A percentile compares a stretch with the other conserved stretches of the same genome.
phyloP scores from a whole-genome alignment of 1,140 invertebrate genomes.

The Globodera ellingtonae region DNA sequence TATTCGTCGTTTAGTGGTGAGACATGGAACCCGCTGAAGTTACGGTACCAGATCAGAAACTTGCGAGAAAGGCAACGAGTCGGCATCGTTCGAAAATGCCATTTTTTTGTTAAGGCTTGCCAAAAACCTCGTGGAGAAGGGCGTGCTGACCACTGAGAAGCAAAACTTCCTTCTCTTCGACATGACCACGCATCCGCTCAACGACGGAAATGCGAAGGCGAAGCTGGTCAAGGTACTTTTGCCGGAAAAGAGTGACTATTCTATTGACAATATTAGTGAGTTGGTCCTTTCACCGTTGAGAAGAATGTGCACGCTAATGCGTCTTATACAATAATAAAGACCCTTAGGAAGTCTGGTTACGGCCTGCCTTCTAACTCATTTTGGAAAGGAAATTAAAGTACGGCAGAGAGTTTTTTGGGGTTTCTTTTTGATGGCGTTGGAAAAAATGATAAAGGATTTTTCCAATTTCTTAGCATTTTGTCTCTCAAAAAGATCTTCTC shows the following conservation, averaged over 20 bases:
- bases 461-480: neutral
- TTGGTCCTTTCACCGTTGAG: too few relatives aligned
- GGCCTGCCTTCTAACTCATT: too few relatives aligned
- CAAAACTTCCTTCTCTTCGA: constrained; percentile 99
- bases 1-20: constrained; percentile 73
- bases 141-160: constrained; percentile 98
- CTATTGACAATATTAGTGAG: too few relatives aligned
- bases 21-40: constrained; percentile 99
- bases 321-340: too few relatives aligned
- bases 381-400: constrained; percentile 1
- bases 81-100: neutral
- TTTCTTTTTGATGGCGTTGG: neutral
- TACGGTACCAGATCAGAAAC: constrained; percentile 96
- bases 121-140: constrained; percentile 99
- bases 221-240: constrained; percentile 88
- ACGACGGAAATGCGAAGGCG: constrained; percentile 91
- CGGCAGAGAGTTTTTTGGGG: constrained; percentile 11
- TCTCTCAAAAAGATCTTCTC: neutral
- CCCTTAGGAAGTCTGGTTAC: too few relatives aligned
- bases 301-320: too few relatives aligned
- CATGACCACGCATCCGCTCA: constrained; percentile 99
- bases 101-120: constrained; percentile 74
- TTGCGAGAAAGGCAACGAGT: constrained; percentile 77
- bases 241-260: too few relatives aligned
- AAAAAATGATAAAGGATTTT: neutral